Evolutionary conservation across 2,888 invertebrate species (phyloP), one percentile per base, ranked within the genome.

Genomic region (Aquatica leii): DNA sequence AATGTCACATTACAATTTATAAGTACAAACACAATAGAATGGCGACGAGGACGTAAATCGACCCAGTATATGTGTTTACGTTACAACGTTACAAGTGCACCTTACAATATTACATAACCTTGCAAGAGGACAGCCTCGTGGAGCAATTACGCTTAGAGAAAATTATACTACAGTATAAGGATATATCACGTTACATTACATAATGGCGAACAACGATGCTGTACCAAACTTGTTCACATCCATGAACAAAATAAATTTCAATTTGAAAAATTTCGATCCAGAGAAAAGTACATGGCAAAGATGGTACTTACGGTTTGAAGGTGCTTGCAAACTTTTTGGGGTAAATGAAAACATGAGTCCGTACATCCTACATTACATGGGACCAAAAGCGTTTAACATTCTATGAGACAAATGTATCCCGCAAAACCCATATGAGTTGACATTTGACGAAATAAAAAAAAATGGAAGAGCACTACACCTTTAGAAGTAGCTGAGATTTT

Each of bases 1-100:
- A n/a, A n/a, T n/a, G n/a, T 24, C 2, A 24, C 24, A 2, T 6
- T 24, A 24, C 24, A 24, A 24, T 24, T 6, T 24, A 37, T 8
- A 37, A 2, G 2, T 37, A 3, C 12, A 37, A 5, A 41, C 41
- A 41, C 41, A 14, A 41, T 8, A 41, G 41, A 41, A 14, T 41
- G 41, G 41, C 41, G 41, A 41, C 41, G 41, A 41, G 41, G 41
- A 41, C 15, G 41, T 41, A 41, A 15, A 41, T 41, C 14, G 41
- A 41, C 41, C 41, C 3, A 15, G 3, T 12, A 15, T 14, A 15
- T 15, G 14, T 15, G 12, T 41, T 41, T 41, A 41, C 41, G 14
- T 15, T 12, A 14, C 14, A 14, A 41, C 41, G 41, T 14, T 41
- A 37, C 5, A 37, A 37, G 37, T 37, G 37, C 37, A 37, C 37